Evolutionary conservation across 2,797 vertebrate species (phyloP).

Genomic region (Hafferia zeledoni): DNA sequence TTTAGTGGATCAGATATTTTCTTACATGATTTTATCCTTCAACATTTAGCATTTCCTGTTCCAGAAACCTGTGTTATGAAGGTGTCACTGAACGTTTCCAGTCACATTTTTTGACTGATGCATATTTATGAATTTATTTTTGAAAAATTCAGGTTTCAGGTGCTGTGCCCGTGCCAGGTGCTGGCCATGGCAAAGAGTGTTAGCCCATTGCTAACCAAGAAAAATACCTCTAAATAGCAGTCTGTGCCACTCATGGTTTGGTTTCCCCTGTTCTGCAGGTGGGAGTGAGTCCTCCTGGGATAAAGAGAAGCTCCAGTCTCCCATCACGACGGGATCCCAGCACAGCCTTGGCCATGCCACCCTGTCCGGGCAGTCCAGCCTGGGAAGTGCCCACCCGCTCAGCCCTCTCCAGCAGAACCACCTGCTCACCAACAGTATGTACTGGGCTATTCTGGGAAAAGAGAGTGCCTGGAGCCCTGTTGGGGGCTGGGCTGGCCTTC

Average conservation of each 20-base stretch:
- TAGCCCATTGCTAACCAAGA: neutral
- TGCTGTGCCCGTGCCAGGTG: neutral
- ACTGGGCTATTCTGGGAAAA: neutral
- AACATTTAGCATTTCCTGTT: neutral
- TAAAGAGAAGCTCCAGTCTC: conserved; percentile 89
- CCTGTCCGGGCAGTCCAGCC: conserved; percentile 76
- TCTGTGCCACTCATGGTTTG: neutral
- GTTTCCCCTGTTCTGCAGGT: conserved; percentile 74
- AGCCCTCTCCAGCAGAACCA: conserved; percentile 88
- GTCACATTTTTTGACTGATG: neutral
- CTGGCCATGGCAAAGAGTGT: neutral
- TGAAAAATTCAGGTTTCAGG: neutral
- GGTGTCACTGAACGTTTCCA: neutral
- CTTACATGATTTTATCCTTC: neutral
- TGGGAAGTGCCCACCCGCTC: conserved; percentile 77
- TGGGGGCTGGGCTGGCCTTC: neutral
- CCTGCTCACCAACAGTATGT: conserved; percentile 88
- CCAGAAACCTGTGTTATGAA: neutral
- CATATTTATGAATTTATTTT: neutral
- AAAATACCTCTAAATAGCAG: neutral
- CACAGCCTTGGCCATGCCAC: conserved; percentile 77
- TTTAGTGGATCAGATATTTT: neutral
- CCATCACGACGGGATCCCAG: conserved; percentile 79
- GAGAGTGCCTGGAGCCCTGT: neutral
- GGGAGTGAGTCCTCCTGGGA: conserved; percentile 90